Percentiles rank a stretch among this genome's conserved stretches.
phyloP scores from a whole-genome alignment of 2,888 invertebrate genomes.

The Dendrolimus houi region DNA sequence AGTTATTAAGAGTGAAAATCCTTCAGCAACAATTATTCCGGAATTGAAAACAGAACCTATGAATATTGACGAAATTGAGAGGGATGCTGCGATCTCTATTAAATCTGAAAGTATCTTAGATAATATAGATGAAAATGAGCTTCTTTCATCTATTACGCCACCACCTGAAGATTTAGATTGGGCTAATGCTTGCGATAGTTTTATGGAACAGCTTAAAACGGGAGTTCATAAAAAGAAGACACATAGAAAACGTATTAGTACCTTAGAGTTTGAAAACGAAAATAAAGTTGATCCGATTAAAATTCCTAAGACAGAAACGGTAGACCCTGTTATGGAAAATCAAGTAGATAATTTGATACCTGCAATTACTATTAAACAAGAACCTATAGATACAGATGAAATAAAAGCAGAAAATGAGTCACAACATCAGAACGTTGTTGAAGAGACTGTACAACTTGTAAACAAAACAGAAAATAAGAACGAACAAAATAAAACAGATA shows the following conservation, averaged over 20 bases:
- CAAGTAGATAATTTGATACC: constrained; percentile 8
- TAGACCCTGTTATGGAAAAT: constrained; percentile 12
- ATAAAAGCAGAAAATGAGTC: constrained; percentile 16
- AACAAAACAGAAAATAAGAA: constrained; percentile 20
- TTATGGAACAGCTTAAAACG: constrained; percentile 83
- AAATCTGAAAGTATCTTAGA: constrained; percentile 49
- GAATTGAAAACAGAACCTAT: constrained; percentile 82
- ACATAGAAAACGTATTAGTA: constrained; percentile 65
- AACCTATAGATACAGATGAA: constrained; percentile 56
- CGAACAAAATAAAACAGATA: constrained; percentile 28
- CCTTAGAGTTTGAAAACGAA: constrained; percentile 33
- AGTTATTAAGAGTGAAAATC: constrained; percentile 79
- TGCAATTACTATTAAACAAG: constrained; percentile 41
- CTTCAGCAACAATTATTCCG: constrained; percentile 59
- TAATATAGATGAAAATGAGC: constrained; percentile 23
- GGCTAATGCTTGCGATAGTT: constrained; percentile 85
- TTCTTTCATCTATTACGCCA: neutral
- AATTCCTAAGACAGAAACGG: constrained; percentile 9
- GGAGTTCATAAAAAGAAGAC: constrained; percentile 76
- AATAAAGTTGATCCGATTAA: constrained; percentile 17
- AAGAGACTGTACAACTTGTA: constrained; percentile 2
- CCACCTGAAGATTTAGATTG: constrained; percentile 71
- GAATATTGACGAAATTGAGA: constrained; percentile 80
- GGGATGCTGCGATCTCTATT: constrained; percentile 67
- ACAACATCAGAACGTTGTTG: constrained; percentile 8